These are phyloP conservation scores for Cottus gobio DNA, from an alignment of 2,113 vertebrate species.

Conservation along the genomic window DNA sequence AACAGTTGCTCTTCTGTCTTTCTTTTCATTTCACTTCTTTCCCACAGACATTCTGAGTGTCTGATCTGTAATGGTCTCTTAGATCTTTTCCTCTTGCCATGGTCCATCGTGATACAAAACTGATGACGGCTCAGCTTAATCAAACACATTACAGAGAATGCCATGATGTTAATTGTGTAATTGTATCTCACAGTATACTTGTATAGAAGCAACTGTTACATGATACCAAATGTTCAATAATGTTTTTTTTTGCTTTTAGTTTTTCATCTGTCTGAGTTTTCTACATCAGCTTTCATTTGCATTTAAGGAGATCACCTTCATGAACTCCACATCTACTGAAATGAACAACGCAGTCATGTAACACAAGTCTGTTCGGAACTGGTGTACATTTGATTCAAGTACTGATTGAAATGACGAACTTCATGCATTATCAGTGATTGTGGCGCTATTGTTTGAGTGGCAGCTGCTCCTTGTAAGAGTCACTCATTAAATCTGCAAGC, in stretches of 20 bases:
- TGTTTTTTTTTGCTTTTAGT: background rate
- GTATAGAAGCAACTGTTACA: background rate
- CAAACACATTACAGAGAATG: background rate
- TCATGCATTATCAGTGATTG: background rate
- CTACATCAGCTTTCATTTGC: background rate
- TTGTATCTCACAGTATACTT: background rate
- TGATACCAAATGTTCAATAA: background rate
- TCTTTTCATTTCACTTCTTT: background rate
- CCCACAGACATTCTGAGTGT: background rate
- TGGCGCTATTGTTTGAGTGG: constrained; percentile 45
- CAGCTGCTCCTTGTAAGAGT: constrained; percentile 68
- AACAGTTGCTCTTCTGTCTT: background rate
- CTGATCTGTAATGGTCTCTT: background rate
- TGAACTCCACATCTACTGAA: background rate
- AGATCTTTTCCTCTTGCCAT: background rate
- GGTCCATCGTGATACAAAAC: background rate
- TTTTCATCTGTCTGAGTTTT: background rate
- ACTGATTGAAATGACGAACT: constrained; percentile 11
- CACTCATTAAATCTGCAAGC: constrained; percentile 63
- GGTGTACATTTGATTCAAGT: background rate
- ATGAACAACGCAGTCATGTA: constrained; percentile 14
- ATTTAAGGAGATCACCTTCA: background rate
- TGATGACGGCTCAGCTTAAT: background rate
- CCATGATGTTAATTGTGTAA: background rate
- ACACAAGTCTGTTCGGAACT: background rate